Conservation (phyloP, 2,113 vertebrate genomes). For the Bubo blakistoni region DNA sequence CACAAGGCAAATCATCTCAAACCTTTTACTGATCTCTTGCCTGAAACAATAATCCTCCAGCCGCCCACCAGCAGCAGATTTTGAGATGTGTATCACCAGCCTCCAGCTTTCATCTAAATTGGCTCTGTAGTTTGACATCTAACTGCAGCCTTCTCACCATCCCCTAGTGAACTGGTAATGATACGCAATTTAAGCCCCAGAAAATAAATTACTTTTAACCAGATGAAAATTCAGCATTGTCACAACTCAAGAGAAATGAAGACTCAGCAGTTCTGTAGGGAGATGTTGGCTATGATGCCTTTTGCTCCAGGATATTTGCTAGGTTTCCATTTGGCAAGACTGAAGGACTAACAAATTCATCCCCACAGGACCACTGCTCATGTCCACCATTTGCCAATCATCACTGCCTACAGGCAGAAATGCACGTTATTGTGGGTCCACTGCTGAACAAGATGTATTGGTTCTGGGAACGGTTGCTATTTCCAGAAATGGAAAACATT, state of each 20-base stretch:
- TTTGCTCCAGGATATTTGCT: not conserved
- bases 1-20: not conserved
- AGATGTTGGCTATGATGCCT: not conserved
- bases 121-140: not conserved
- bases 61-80: not conserved
- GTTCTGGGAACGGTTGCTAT: not conserved
- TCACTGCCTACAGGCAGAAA: not conserved
- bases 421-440: accelerated
- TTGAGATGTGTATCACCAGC: not conserved
- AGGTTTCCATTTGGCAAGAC: not conserved
- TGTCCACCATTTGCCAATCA: not conserved
- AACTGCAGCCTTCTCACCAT: not conserved
- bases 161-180: not conserved
- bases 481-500: not conserved
- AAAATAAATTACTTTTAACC: not conserved
- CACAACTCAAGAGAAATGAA: not conserved
- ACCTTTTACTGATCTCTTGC: not conserved
- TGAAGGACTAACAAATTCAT: not conserved
- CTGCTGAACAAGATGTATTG: not conserved
- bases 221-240: not conserved
- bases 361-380: not conserved
- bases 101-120: not conserved
- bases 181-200: not conserved
- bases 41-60: not conserved
- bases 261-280: not conserved